These are phyloP conservation scores for Epizoanthus scotinus DNA, from an alignment of 92 coral and sea anemone genomes.

Conservation along the genomic window DNA sequence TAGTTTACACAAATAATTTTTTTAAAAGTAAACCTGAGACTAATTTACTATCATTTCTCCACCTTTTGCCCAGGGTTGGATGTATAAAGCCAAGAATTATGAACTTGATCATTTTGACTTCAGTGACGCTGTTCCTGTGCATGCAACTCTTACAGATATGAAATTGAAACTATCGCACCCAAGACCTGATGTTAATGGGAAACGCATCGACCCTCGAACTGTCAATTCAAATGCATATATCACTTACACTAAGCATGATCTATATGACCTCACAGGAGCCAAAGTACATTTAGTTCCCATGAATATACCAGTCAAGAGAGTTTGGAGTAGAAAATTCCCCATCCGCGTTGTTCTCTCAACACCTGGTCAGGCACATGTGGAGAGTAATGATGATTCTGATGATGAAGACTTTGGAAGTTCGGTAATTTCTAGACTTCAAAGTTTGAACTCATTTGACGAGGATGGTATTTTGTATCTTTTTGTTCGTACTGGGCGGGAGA, in stretches of 20 bases:
- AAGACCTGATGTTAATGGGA: conserved; percentile 62
- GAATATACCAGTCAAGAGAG: conserved; percentile 69
- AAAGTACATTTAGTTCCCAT: conserved; percentile 75
- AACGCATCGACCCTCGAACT: conserved; percentile 74
- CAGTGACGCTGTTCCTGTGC: conserved; percentile 71
- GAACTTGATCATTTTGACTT: conserved; percentile 77
- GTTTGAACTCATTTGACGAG: conserved; percentile 64
- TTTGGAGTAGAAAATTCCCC: conserved; percentile 96
- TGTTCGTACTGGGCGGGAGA: conserved; percentile 90
- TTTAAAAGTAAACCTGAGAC: too few relatives aligned
- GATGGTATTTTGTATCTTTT: conserved; percentile 62
- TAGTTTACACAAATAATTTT: too few relatives aligned
- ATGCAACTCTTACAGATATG: conserved; percentile 65
- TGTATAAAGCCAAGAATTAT: conserved; percentile 80
- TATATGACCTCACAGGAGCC: conserved; percentile 71
- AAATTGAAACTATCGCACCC: conserved; percentile 82
- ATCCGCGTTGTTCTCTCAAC: conserved; percentile 63
- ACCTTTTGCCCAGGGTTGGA: conserved; percentile 76
- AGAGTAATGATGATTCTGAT: conserved; percentile 26
- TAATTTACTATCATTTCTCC: neutral
- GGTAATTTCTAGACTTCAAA: conserved; percentile 41
- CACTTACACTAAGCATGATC: conserved; percentile 63
- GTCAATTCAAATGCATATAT: conserved; percentile 57
- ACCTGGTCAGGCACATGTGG: conserved; percentile 40
- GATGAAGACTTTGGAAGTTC: conserved; percentile 50